Base-by-base conservation (phyloP, 2,113 vertebrate genomes). In the Myiopsitta monachus region DNA sequence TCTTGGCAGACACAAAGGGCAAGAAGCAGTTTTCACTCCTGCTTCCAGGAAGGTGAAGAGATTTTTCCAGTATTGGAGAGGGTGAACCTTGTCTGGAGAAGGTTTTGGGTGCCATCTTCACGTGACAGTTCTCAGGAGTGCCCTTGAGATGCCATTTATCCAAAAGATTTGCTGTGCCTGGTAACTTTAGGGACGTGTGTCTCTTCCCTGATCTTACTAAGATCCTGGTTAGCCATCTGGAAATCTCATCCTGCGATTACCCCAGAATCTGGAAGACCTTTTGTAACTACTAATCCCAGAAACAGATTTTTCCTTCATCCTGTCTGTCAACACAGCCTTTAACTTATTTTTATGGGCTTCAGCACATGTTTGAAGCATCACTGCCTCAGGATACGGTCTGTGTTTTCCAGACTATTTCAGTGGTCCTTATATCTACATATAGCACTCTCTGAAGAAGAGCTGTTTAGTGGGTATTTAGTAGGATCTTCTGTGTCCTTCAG, bases 301-400 rank as follows among this genome's bases (percentile, higher is more conserved):
- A 97, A 97, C 94, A 97, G 95, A 96, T 93, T 97, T 97, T 96
- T 91, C 92, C 93, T 94, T 96, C 94, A 95, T 95, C 82, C 89
- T 96, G 81, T 93, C 93, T 97, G 93, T 96, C 95, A 95, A 36
- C 95, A 74, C 90, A 96, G 92, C 63, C 94, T 95, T 91, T 95
- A 96, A 96, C 82, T 96, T 93, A 95, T 86, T 96, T 97, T 96
- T 95, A 94, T 91, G 78, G 67, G 79, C 78, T 96, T 92, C 87
- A 88, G 70, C 94, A 92, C 74, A 92, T 92, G 87, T 92, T 96
- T 93, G 94, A 95, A 90, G 90, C 92, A 91, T 87, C 94, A 70
- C 63, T 95, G 93, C 95, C 81, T 93, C 84, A 83, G 78, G 91
- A 84, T 85, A 76, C 1, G 1, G 49, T 61, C 83, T 90, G 4